These are phyloP conservation scores for Eretmocerus hayati DNA, from an alignment of 2,888 invertebrate species.

Conservation along the genomic window DNA sequence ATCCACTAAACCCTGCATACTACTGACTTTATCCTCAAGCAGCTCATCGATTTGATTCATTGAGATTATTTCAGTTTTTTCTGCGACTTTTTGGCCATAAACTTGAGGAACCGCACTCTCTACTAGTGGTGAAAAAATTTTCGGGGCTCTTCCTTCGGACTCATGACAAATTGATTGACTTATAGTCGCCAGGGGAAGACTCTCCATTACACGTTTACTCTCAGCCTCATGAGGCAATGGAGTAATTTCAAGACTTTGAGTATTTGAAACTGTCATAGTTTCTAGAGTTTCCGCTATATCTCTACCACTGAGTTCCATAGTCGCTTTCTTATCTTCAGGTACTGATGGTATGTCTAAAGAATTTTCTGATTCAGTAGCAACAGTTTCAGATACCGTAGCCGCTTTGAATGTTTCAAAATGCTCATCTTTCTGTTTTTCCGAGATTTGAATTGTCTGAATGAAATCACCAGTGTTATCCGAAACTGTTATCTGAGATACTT, in stretches of 20 bases:
- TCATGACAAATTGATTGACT: conserved; percentile 41
- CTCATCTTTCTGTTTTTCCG: conserved; percentile 30
- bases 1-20: conserved; percentile 24
- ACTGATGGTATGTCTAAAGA: conserved; percentile 24
- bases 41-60: conserved; percentile 33
- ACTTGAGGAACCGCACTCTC: conserved; percentile 35
- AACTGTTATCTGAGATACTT: conserved; percentile 30
- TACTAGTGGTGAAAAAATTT: conserved; percentile 20
- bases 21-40: conserved; percentile 4
- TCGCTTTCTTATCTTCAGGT: conserved; percentile 36
- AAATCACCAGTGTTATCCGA: conserved; percentile 35
- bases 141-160: conserved; percentile 33
- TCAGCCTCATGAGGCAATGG: conserved; percentile 22
- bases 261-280: conserved; percentile 30
- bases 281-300: conserved; percentile 42
- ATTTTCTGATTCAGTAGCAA: conserved; percentile 27
- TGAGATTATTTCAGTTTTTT: conserved; percentile 36
- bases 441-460: conserved; percentile 25
- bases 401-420: conserved; percentile 28
- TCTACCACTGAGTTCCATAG: conserved; percentile 34
- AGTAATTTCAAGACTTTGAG: conserved; percentile 27
- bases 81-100: conserved; percentile 37
- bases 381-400: conserved; percentile 25
- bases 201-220: conserved; percentile 23
- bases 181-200: conserved; percentile 19